Conservation (phyloP, 2,797 vertebrate genomes). For the Tapirus indicus region DNA sequence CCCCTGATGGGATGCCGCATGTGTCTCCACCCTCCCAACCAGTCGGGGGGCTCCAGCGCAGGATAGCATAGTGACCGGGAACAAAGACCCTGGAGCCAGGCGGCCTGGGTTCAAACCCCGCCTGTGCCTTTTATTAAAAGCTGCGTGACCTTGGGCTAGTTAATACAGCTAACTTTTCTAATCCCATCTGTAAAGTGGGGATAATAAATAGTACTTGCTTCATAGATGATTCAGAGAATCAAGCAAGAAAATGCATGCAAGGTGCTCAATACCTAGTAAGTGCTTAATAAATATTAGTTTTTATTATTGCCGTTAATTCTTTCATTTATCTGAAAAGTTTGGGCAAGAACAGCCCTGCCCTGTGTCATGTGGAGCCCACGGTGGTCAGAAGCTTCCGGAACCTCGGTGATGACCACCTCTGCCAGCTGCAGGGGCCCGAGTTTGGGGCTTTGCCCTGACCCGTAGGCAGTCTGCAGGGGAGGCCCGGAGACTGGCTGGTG, state of each 20-base stretch:
- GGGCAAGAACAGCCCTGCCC: background rate
- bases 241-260: background rate
- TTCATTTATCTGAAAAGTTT: background rate
- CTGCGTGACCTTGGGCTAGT: background rate
- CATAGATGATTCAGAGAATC: background rate
- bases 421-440: background rate
- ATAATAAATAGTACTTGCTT: background rate
- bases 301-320: background rate
- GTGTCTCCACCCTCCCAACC: background rate
- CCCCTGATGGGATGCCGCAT: background rate
- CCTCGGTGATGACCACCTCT: background rate
- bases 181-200: background rate
- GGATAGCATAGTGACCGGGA: background rate
- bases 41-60: background rate
- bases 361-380: background rate
- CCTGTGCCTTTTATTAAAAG: background rate
- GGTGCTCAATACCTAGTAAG: background rate
- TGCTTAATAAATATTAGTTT: background rate
- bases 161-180: background rate
- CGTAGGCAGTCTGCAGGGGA: background rate
- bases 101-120: background rate
- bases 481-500: background rate
- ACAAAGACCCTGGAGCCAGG: background rate
- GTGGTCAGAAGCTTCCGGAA: background rate
- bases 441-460: background rate